Evolutionary conservation across 2,888 invertebrate species (phyloP).

Genomic region (Heterodera filipjevi): DNA sequence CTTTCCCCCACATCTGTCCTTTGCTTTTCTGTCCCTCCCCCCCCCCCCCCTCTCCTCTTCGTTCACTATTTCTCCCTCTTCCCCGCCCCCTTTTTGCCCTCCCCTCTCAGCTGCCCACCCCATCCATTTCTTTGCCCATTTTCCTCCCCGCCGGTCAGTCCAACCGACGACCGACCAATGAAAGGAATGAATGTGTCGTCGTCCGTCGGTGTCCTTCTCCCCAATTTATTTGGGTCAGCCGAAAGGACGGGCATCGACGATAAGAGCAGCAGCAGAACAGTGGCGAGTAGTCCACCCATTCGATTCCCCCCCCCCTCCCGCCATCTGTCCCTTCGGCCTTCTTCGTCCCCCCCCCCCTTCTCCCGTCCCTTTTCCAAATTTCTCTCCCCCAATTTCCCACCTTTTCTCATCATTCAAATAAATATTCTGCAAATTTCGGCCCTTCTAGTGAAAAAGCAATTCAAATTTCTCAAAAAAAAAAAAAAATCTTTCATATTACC

Average conservation of each 20-base stretch:
- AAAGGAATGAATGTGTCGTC: slow-evolving; percentile 4
- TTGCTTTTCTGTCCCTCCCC: too few relatives aligned
- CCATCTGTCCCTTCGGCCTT: neutral
- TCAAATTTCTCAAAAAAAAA: too few relatives aligned
- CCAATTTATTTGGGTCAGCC: slow-evolving; percentile 23
- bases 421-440: neutral
- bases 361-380: neutral
- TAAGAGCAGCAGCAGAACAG: neutral
- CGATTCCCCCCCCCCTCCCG: neutral
- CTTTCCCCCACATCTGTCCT: neutral
- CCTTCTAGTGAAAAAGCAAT: too few relatives aligned
- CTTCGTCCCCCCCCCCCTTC: neutral
- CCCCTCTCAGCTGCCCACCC: neutral
- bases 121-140: neutral
- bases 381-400: neutral
- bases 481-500: too few relatives aligned
- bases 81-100: neutral
- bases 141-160: neutral
- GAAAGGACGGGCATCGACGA: neutral
- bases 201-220: slow-evolving; percentile 1
- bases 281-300: neutral
- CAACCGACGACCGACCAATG: neutral
- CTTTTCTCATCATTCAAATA: neutral
- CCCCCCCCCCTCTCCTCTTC: neutral
- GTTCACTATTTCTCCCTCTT: neutral